Conservation (phyloP, 2,888 invertebrate genomes). For the Coremacera marginata region DNA sequence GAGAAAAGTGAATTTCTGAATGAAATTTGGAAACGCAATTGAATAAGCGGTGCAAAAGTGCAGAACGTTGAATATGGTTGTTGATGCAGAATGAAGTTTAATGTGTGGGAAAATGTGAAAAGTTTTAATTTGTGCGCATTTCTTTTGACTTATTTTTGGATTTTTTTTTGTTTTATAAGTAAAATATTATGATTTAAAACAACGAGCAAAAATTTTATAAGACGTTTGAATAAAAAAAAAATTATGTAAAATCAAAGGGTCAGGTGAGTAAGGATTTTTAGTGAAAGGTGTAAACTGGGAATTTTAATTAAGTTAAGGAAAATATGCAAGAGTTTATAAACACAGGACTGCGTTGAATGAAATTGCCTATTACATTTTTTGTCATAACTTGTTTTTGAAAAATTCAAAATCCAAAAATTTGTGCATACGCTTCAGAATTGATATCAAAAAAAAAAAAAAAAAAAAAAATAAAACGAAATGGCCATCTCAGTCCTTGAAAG, state of each 20-base stretch:
- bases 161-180: neutral
- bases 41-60: neutral
- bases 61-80: neutral
- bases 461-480: too few relatives aligned
- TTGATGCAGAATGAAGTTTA: neutral
- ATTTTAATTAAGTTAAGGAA: too few relatives aligned
- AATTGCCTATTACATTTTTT: too few relatives aligned
- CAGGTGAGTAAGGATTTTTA: neutral
- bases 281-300: too few relatives aligned
- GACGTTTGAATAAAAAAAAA: neutral
- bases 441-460: too few relatives aligned
- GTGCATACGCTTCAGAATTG: too few relatives aligned
- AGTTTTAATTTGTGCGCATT: conserved; percentile 9
- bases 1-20: conserved; percentile 29
- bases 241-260: neutral
- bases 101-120: neutral
- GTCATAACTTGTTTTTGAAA: too few relatives aligned
- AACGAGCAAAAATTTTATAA: neutral
- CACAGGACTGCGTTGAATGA: too few relatives aligned
- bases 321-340: too few relatives aligned
- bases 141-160: neutral
- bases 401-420: too few relatives aligned
- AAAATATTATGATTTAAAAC: neutral
- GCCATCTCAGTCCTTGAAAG: too few relatives aligned
- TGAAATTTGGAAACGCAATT: conserved; percentile 2